These are phyloP conservation scores for Oreotrochilus melanogaster DNA, from an alignment of 2,113 vertebrate species.

Conservation along the genomic window DNA sequence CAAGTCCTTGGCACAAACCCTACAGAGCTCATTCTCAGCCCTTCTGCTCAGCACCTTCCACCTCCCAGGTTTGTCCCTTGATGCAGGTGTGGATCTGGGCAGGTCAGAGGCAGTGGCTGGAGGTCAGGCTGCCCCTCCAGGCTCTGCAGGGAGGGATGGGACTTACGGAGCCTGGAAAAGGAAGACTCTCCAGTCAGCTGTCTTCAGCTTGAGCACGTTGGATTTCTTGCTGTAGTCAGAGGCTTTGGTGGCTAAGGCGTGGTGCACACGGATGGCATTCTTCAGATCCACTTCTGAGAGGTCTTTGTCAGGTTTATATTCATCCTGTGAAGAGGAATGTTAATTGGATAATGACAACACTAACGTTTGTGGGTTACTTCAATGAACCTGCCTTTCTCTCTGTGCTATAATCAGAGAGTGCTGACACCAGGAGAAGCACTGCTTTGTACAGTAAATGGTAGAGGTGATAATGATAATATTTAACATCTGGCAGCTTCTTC, in stretches of 20 bases:
- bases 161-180: conserved; percentile 96
- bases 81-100: fast-evolving
- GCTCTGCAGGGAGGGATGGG: background rate
- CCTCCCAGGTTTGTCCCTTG: background rate
- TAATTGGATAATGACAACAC: conserved; percentile 52
- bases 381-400: conserved; percentile 33
- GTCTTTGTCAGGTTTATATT: conserved; percentile 94
- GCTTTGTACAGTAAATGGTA: conserved; percentile 35
- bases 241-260: conserved; percentile 92
- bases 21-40: background rate
- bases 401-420: conserved; percentile 41
- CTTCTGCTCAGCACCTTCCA: background rate
- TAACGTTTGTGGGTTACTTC: conserved; percentile 19
- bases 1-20: background rate
- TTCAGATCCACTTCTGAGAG: conserved; percentile 96
- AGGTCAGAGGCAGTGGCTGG: background rate
- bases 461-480: conserved; percentile 69
- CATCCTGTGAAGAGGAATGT: conserved; percentile 82
- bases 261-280: conserved; percentile 94
- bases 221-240: conserved; percentile 96
- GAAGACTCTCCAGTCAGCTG: conserved; percentile 97
- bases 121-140: background rate
- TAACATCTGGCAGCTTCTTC: conserved; percentile 63
- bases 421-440: background rate
- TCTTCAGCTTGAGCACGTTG: conserved; percentile 95